phyloP scores from a whole-genome alignment of 2,888 invertebrate genomes.

The Eulithis prunata region DNA sequence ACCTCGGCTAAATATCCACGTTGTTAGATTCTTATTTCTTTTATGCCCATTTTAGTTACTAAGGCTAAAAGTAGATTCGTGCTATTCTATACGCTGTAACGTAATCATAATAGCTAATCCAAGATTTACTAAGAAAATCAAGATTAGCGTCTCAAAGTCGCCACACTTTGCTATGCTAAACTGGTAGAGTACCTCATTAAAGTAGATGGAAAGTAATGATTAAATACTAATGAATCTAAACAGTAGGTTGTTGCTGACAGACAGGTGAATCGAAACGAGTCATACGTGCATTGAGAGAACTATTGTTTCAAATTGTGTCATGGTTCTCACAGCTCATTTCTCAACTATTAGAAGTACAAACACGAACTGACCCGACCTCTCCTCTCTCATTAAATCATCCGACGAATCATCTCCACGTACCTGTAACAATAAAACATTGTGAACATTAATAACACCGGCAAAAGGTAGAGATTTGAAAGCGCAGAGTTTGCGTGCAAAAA shows the following conservation, averaged over 20 bases:
- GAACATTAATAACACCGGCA: slow-evolving; percentile 35
- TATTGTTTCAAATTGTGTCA: slow-evolving; percentile 49
- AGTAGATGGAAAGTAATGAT: slow-evolving; percentile 21
- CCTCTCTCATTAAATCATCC: slow-evolving; percentile 43
- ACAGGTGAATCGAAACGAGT: slow-evolving; percentile 16
- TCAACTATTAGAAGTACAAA: slow-evolving; percentile 57
- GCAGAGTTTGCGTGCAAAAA: slow-evolving; percentile 32
- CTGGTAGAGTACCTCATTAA: not conserved
- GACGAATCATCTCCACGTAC: slow-evolving; percentile 49
- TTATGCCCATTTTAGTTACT: not conserved
- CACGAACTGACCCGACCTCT: slow-evolving; percentile 48
- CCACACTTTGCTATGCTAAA: slow-evolving; percentile 1
- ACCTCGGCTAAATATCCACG: slow-evolving; percentile 3
- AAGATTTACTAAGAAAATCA: not conserved
- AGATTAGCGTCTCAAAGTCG: not conserved
- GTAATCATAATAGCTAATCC: not conserved
- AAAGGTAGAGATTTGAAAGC: slow-evolving; percentile 19
- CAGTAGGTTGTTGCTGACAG: slow-evolving; percentile 3
- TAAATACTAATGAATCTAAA: slow-evolving; percentile 15
- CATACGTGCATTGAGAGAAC: slow-evolving; percentile 31
- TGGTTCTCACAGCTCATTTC: slow-evolving; percentile 66
- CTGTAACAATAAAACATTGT: slow-evolving; percentile 57
- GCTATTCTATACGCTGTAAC: not conserved
- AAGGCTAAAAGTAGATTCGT: not conserved
- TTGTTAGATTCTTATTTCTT: slow-evolving; percentile 2